phyloP scores from a whole-genome alignment of 2,888 invertebrate genomes.

The Mesorhabditis belari region DNA sequence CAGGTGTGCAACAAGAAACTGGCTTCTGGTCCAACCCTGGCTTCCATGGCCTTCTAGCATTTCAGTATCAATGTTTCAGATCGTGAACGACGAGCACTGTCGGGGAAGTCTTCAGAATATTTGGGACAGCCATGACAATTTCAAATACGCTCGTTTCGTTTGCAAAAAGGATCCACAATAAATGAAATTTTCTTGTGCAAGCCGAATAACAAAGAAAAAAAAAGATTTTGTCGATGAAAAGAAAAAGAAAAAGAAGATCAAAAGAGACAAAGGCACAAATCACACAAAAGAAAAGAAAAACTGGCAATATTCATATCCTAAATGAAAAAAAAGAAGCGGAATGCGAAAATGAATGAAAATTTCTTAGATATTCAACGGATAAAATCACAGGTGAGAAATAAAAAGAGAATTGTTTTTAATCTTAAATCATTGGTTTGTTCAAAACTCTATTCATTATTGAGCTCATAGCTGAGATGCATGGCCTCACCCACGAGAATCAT shows the following conservation, averaged over 20 bases:
- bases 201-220: background rate
- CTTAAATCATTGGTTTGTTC: background rate
- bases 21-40: no score
- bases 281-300: no score
- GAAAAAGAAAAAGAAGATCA: background rate
- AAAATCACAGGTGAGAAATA: no score
- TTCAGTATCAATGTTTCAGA: background rate
- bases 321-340: no score
- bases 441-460: conserved; percentile 4
- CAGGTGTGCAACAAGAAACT: no score
- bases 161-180: background rate
- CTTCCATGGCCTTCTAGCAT: background rate
- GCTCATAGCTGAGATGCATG: conserved; percentile 47
- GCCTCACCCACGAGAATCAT: conserved; percentile 50
- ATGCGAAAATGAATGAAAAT: no score
- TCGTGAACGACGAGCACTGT: background rate
- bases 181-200: background rate
- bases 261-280: background rate
- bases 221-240: background rate
- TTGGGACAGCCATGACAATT: background rate
- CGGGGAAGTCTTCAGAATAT: background rate
- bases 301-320: no score
- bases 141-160: background rate
- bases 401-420: no score
- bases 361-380: no score